Conservation (phyloP, 2,797 vertebrate species). For the Acipenser transmontanus region DNA sequence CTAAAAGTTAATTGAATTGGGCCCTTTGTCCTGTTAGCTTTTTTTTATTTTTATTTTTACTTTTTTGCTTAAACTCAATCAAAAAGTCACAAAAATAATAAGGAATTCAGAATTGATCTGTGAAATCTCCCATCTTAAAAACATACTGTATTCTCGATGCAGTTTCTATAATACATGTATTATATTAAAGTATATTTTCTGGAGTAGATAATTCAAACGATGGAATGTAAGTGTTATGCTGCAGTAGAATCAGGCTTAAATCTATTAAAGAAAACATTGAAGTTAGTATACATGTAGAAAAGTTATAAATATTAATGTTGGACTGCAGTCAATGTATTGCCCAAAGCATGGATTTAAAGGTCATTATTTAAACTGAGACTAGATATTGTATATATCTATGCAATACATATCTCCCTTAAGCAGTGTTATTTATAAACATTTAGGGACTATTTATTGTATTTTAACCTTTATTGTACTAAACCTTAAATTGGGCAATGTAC, state of each 20-base stretch:
- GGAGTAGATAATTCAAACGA: too few species aligned
- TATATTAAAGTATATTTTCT: too few species aligned
- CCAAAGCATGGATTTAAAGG: slow-evolving; percentile 27
- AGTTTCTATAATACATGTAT: too few species aligned
- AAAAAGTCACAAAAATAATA: too few species aligned
- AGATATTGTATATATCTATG: slow-evolving; percentile 26
- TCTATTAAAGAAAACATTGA: slow-evolving; percentile 1
- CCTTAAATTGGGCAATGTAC: neutral
- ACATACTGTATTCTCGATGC: too few species aligned
- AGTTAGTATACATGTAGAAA: slow-evolving; percentile 33
- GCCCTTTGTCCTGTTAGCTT: too few species aligned
- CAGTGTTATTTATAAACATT: slow-evolving; percentile 11
- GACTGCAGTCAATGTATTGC: slow-evolving; percentile 2
- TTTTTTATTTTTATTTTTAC: too few species aligned
- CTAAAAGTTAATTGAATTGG: too few species aligned
- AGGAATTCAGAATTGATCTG: too few species aligned
- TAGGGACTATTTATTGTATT: neutral
- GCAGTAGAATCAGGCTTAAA: neutral
- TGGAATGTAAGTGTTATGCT: too few species aligned
- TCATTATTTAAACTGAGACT: slow-evolving; percentile 14
- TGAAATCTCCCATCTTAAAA: too few species aligned
- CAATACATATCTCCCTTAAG: slow-evolving; percentile 8
- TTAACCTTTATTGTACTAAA: slow-evolving; percentile 9
- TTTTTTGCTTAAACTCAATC: too few species aligned
- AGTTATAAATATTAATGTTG: slow-evolving; percentile 30